Percentiles rank a stretch among this genome's conserved stretches.
phyloP scores from a whole-genome alignment of 2,888 invertebrate genomes.

The Papilio protenor region DNA sequence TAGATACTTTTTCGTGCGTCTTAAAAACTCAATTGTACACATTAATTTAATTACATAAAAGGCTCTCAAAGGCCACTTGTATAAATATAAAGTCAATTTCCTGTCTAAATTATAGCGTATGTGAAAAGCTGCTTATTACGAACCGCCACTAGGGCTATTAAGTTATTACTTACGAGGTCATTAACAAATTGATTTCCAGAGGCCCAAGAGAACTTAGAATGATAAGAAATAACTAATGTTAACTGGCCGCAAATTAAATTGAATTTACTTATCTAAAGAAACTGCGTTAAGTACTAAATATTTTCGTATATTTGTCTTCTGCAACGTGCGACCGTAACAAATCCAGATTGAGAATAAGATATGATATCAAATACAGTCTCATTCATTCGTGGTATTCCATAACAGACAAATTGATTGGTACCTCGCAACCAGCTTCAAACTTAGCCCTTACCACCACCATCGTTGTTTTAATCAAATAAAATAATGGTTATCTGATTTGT shows the following conservation, averaged over 20 bases:
- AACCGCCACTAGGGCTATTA: not conserved
- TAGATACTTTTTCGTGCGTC: not conserved
- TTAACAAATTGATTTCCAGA: constrained; percentile 33
- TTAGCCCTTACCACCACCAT: too few relatives aligned
- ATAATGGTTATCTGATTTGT: too few relatives aligned
- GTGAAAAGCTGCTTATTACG: constrained; percentile 5
- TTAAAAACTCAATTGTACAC: not conserved
- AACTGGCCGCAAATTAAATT: too few relatives aligned
- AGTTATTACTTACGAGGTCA: constrained; percentile 34
- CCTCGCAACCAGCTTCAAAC: not conserved
- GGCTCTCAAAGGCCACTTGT: not conserved
- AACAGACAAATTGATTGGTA: not conserved
- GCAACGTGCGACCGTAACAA: not conserved
- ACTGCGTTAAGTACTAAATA: too few relatives aligned
- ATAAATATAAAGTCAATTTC: constrained; percentile 25
- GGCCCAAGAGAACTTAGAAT: too few relatives aligned
- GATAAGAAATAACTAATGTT: too few relatives aligned
- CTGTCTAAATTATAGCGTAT: constrained; percentile 26
- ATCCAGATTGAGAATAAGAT: not conserved
- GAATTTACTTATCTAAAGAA: too few relatives aligned
- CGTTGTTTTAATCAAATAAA: not conserved
- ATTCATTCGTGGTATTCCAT: not conserved
- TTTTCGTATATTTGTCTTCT: not conserved
- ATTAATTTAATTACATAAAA: constrained; percentile 19
- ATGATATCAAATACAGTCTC: not conserved